These are phyloP conservation scores for Desmodus rotundus DNA, from an alignment of 2,113 vertebrate genomes.

Conservation along the genomic window DNA sequence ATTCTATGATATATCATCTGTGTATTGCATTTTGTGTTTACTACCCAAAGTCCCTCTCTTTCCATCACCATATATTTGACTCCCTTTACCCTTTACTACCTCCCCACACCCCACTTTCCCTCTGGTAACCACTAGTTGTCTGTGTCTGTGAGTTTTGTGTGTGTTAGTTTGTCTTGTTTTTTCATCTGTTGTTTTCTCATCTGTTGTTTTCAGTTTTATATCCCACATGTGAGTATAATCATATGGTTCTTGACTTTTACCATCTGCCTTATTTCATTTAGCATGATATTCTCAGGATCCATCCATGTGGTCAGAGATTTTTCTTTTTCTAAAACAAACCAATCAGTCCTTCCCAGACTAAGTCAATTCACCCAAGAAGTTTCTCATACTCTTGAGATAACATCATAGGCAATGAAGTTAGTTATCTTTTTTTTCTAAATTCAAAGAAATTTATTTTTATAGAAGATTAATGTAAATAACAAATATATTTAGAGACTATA, in stretches of 20 bases:
- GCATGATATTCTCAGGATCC: background rate
- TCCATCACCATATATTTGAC: background rate
- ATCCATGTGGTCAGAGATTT: background rate
- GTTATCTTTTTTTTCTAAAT: too few relatives aligned
- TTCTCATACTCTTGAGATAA: slow-evolving; percentile 29
- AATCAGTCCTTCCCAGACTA: background rate
- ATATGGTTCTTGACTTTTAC: background rate
- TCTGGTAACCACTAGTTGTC: background rate
- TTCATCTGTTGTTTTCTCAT: background rate
- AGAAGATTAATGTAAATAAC: background rate
- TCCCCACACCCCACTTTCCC: background rate
- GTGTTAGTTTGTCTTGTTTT: background rate
- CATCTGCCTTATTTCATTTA: background rate
- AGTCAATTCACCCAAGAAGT: slow-evolving; percentile 52
- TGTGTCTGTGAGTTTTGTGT: background rate
- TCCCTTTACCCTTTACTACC: background rate
- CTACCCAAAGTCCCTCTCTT: background rate
- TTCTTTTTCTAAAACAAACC: background rate
- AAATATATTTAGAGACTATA: background rate
- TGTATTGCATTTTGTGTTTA: background rate
- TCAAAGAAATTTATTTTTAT: background rate
- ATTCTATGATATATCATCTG: background rate
- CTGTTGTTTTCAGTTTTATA: background rate
- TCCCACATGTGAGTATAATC: background rate
- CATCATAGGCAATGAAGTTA: rapidly evolving